Evolutionary conservation across 2,888 invertebrate genomes (phyloP).

Genomic region (Steromphala cineraria): DNA sequence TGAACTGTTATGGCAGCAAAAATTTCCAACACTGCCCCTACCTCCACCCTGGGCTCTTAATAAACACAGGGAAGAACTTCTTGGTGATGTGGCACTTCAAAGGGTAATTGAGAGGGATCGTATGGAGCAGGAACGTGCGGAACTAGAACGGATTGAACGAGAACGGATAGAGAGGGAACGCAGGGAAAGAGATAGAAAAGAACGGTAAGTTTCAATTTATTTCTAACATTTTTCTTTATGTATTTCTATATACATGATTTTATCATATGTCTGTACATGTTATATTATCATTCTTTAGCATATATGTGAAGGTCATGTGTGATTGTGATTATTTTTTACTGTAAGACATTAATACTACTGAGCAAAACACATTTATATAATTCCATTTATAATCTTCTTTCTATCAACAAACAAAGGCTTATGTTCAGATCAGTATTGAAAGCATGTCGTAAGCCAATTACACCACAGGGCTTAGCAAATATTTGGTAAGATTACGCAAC

Average conservation of each 20-base stretch:
- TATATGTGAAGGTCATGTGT: too few relatives aligned
- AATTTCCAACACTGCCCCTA: conserved; percentile 67
- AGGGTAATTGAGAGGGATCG: conserved; percentile 77
- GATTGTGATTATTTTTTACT: too few relatives aligned
- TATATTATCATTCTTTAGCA: too few relatives aligned
- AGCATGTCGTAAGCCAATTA: background rate
- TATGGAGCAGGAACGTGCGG: conserved; percentile 76
- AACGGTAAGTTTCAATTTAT: conserved; percentile 57
- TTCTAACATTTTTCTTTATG: background rate
- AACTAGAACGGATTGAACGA: conserved; percentile 57
- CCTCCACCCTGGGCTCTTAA: conserved; percentile 69
- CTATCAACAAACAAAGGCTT: background rate
- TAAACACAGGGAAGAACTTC: conserved; percentile 68
- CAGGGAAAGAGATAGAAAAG: conserved; percentile 60
- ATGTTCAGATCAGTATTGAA: background rate
- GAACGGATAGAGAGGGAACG: conserved; percentile 60
- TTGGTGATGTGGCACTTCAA: conserved; percentile 67
- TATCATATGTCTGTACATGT: too few relatives aligned
- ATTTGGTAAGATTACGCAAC: conserved; percentile 1
- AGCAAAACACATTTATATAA: background rate
- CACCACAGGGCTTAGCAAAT: background rate
- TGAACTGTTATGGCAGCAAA: conserved; percentile 73
- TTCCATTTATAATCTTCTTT: background rate
- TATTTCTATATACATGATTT: too few relatives aligned
- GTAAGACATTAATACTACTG: background rate